These are phyloP conservation scores for Oryzias sinensis DNA, from an alignment of 2,797 vertebrate genomes.

Conservation along the genomic window DNA sequence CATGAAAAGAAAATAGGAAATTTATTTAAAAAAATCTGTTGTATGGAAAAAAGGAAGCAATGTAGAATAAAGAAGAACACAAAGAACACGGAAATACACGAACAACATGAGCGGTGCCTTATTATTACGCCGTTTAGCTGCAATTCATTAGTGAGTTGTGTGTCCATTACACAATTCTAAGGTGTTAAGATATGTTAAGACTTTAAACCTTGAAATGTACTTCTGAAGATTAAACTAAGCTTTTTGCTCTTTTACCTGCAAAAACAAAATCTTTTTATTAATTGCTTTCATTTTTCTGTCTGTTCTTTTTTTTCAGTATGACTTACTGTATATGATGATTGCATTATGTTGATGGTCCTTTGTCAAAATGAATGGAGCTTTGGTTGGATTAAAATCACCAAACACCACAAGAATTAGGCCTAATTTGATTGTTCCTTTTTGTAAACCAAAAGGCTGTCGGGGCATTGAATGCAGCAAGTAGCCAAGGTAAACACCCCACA, in stretches of 20 bases:
- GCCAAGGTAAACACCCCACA: constrained; percentile 20
- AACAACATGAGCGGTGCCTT: no score
- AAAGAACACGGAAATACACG: no score
- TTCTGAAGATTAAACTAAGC: background rate
- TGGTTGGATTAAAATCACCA: constrained; percentile 12
- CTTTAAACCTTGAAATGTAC: background rate
- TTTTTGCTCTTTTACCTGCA: constrained; percentile 3
- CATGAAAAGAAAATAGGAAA: no score
- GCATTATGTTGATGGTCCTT: constrained; percentile 19
- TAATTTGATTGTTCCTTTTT: constrained; percentile 7
- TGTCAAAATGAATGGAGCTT: constrained; percentile 4
- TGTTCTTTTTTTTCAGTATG: constrained; percentile 2
- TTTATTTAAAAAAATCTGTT: no score
- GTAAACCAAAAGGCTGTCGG: constrained; percentile 20
- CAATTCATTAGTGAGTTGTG: no score
- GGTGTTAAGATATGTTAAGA: background rate
- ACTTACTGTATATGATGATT: constrained; percentile 7
- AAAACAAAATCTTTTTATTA: constrained; percentile 11
- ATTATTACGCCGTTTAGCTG: no score
- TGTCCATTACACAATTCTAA: no score
- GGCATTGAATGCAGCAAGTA: background rate
- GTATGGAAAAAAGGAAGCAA: no score
- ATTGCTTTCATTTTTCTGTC: background rate
- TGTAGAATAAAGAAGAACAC: no score
- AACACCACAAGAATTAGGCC: constrained; percentile 10